Evolutionary conservation across 2,113 vertebrate genomes (phyloP).

Genomic region (Callipepla squamata): DNA sequence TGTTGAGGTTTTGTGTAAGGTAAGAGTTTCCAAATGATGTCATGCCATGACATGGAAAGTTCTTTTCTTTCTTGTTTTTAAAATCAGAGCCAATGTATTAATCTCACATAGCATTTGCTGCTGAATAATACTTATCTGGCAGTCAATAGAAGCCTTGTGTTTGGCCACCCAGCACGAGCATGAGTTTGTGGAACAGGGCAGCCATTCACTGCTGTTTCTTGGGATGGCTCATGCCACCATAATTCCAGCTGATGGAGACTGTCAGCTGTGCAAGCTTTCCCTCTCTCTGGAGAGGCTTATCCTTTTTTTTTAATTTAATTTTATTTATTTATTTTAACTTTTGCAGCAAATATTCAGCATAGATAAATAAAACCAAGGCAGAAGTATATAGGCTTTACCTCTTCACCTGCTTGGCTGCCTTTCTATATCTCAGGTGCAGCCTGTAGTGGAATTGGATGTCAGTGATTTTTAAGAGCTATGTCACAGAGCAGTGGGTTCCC

Average conservation of each 20-base stretch:
- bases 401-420: not conserved
- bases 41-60: not conserved
- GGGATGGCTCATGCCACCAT: not conserved
- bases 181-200: not conserved
- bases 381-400: not conserved
- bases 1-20: constrained; percentile 99
- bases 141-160: not conserved
- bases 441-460: not conserved
- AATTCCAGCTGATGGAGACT: not conserved
- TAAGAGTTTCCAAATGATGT: constrained; percentile 70
- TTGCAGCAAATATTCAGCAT: not conserved
- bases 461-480: not conserved
- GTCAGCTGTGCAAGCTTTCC: not conserved
- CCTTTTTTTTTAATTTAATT: not conserved
- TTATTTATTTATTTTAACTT: not conserved
- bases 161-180: constrained; percentile 13
- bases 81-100: not conserved
- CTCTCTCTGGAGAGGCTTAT: not conserved
- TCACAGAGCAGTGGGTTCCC: not conserved
- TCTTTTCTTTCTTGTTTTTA: not conserved
- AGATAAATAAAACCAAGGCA: not conserved
- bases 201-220: not conserved
- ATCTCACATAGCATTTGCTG: not conserved
- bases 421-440: not conserved
- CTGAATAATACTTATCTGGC: constrained; percentile 14